Evolutionary conservation across 2,797 vertebrate species (phyloP).

Genomic region (Diplodus puntazzo): DNA sequence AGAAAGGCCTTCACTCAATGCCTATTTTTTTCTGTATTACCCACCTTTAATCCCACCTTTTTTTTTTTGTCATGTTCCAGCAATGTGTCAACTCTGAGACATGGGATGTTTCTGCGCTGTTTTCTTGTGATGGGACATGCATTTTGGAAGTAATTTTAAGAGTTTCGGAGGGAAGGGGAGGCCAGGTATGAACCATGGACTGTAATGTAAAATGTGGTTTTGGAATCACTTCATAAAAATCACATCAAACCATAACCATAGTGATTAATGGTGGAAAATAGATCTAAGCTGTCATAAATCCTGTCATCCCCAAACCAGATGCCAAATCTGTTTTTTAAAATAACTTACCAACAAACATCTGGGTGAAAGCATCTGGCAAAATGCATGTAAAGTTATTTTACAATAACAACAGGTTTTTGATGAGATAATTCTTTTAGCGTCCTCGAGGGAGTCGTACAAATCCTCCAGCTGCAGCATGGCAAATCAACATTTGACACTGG

Average conservation of each 20-base stretch:
- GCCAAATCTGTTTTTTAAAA: constrained; percentile 24
- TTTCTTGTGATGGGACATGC: neutral
- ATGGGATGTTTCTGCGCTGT: neutral
- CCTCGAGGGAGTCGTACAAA: constrained; percentile 41
- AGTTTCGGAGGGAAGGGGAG: neutral
- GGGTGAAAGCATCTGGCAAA: constrained; percentile 26
- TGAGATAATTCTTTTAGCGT: constrained; percentile 49
- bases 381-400: constrained; percentile 38
- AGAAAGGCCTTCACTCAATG: neutral
- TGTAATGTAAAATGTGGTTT: neutral
- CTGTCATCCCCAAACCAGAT: constrained; percentile 12
- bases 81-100: neutral
- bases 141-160: neutral
- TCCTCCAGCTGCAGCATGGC: constrained; percentile 56
- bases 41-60: neutral
- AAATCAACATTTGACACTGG: constrained; percentile 63
- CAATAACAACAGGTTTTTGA: constrained; percentile 53
- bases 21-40: neutral
- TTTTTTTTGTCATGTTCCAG: neutral
- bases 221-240: constrained; percentile 13
- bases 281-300: constrained; percentile 32
- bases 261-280: constrained; percentile 8
- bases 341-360: constrained; percentile 23
- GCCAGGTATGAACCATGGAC: neutral
- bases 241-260: neutral